phyloP scores from a whole-genome alignment of 2,888 invertebrate genomes.

The Rhagium mordax region DNA sequence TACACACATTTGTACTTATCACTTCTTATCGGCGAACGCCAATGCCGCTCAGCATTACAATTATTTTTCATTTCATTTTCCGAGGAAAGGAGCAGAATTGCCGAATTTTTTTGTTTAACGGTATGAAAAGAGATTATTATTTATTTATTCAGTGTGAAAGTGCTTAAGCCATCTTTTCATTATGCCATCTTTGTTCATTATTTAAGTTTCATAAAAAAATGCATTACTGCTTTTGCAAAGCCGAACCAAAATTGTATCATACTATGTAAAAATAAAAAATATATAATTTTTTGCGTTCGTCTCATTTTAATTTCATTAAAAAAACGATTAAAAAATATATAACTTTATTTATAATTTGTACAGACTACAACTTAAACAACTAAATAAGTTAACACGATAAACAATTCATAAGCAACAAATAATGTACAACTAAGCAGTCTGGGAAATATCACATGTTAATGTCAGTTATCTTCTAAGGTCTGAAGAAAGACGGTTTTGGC shows the following conservation, averaged over 20 bases:
- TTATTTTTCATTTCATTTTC: conserved; percentile 51
- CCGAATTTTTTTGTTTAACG: conserved; percentile 61
- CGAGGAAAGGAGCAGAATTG: conserved; percentile 62
- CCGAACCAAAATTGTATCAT: conserved; percentile 64
- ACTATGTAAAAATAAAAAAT: conserved; percentile 63
- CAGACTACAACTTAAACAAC: not conserved
- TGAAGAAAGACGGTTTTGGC: too few relatives aligned
- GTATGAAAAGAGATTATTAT: conserved; percentile 62
- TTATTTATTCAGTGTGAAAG: conserved; percentile 68
- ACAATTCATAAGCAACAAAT: not conserved
- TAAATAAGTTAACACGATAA: not conserved
- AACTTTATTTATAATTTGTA: conserved; percentile 8
- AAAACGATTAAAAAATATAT: too few relatives aligned
- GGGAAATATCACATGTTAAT: conserved; percentile 1
- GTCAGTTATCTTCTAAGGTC: too few relatives aligned
- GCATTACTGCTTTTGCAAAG: conserved; percentile 63
- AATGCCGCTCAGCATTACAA: conserved; percentile 45
- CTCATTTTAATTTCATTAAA: conserved; percentile 17
- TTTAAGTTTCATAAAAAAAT: conserved; percentile 61
- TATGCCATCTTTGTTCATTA: conserved; percentile 66
- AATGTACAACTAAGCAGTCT: not conserved
- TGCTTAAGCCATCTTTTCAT: conserved; percentile 68
- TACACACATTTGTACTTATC: conserved; percentile 21
- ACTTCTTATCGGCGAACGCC: conserved; percentile 27
- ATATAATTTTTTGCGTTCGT: conserved; percentile 59